Conservation (phyloP, 2,797 vertebrate genomes). For the Sciaenops ocellatus region DNA sequence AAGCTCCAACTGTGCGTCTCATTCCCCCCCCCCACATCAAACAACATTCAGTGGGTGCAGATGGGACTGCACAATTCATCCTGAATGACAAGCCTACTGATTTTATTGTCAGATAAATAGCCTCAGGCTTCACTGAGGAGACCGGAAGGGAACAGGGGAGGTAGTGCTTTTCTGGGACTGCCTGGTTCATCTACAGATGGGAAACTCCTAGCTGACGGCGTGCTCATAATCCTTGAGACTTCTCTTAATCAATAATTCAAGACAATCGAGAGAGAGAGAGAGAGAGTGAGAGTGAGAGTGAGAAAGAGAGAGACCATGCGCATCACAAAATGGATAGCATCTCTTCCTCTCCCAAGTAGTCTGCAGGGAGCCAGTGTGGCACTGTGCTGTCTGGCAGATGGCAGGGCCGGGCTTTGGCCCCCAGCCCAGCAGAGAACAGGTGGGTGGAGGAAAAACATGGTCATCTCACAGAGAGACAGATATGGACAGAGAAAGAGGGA, state of each 20-base stretch:
- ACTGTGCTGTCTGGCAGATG: slow-evolving; percentile 70
- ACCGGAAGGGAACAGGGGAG: slow-evolving; percentile 7
- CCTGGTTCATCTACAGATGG: slow-evolving; percentile 54
- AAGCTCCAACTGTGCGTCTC: slow-evolving; percentile 1
- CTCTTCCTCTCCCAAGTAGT: slow-evolving; percentile 43
- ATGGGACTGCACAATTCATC: slow-evolving; percentile 25
- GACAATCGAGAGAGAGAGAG: slow-evolving; percentile 12
- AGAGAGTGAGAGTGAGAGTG: neutral
- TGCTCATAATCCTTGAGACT: slow-evolving; percentile 46
- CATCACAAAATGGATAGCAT: slow-evolving; percentile 51
- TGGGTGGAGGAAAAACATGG: slow-evolving; percentile 65
- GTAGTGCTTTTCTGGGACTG: slow-evolving; percentile 22
- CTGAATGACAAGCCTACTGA: slow-evolving; percentile 35
- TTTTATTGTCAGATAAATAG: slow-evolving; percentile 30
- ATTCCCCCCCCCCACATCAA: neutral
- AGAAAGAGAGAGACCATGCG: neutral
- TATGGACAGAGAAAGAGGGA: slow-evolving; percentile 12
- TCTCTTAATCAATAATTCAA: slow-evolving; percentile 71
- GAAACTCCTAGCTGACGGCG: slow-evolving; percentile 48
- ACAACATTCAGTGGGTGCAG: slow-evolving; percentile 9
- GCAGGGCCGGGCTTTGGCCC: slow-evolving; percentile 63
- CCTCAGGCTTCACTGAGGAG: slow-evolving; percentile 15
- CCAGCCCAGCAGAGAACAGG: slow-evolving; percentile 65
- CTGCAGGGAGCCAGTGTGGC: slow-evolving; percentile 51
- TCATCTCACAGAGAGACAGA: slow-evolving; percentile 57